Conservation (phyloP, 2,888 invertebrate species). For the Chelonus formosanus region DNA sequence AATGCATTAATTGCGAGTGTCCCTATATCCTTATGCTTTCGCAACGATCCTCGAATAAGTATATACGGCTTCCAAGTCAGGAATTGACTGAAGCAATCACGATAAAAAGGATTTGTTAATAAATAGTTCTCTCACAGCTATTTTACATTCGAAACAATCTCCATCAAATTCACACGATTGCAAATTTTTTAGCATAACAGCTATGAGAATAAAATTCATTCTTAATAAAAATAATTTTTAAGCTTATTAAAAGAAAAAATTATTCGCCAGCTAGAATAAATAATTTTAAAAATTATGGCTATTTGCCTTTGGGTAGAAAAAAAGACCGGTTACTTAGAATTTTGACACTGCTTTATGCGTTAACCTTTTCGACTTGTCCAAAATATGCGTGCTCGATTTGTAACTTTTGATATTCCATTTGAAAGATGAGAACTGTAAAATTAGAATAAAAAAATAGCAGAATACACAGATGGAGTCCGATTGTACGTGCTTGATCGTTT, state of each 20-base stretch:
- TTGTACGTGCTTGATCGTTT: conserved; percentile 32
- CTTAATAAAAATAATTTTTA: background rate
- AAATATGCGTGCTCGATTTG: conserved; percentile 6
- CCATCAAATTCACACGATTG: too few relatives aligned
- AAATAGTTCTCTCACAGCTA: too few relatives aligned
- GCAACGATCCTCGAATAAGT: conserved; percentile 28
- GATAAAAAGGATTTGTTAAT: conserved; percentile 4
- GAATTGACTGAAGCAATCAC: conserved; percentile 25
- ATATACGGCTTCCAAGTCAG: conserved; percentile 24
- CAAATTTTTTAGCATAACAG: too few relatives aligned
- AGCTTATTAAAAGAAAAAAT: too few relatives aligned
- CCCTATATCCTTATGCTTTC: conserved; percentile 21
- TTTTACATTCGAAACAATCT: too few relatives aligned
- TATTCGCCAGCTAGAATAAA: too few relatives aligned
- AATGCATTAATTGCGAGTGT: conserved; percentile 19
- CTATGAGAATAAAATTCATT: too few relatives aligned
- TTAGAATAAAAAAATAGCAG: background rate
- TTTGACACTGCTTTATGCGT: background rate
- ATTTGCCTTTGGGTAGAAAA: background rate
- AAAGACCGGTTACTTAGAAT: conserved; percentile 7
- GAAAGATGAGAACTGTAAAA: background rate
- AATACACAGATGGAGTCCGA: conserved; percentile 3
- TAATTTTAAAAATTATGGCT: too few relatives aligned
- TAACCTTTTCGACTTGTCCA: background rate
- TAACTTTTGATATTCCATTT: conserved; percentile 14